These are phyloP conservation scores for Gopherus flavomarginatus DNA, from an alignment of 2,113 vertebrate species.

Conservation along the genomic window DNA sequence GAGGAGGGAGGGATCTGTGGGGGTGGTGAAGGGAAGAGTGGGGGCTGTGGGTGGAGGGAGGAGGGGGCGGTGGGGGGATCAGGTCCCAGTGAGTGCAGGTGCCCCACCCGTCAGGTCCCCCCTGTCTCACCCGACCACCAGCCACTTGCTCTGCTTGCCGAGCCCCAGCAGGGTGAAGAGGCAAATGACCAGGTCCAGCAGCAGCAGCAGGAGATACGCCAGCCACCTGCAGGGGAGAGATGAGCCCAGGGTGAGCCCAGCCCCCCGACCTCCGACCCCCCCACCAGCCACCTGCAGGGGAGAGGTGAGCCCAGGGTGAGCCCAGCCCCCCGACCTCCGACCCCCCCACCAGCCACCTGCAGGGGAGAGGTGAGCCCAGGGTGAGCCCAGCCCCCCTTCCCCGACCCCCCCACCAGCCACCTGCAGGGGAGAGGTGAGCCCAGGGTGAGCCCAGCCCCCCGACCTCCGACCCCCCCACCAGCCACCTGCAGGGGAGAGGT, in stretches of 20 bases:
- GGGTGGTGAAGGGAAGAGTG: background rate
- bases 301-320: no score
- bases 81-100: background rate
- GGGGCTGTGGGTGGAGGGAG: background rate
- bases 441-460: no score
- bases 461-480: no score
- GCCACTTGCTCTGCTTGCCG: constrained; percentile 93
- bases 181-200: constrained; percentile 89
- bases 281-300: no score
- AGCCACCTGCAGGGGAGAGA: no score
- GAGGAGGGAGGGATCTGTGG: background rate
- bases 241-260: background rate
- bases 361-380: no score
- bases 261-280: no score
- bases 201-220: constrained; percentile 87
- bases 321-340: no score
- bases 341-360: no score
- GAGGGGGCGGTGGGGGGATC: background rate
- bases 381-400: no score
- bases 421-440: no score
- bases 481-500: no score
- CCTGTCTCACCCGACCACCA: constrained; percentile 88
- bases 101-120: background rate
- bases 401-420: constrained; percentile 73
- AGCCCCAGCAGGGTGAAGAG: constrained; percentile 92